phyloP scores from a whole-genome alignment of 2,888 invertebrate genomes.

The Heteromyza rotundicornis region DNA sequence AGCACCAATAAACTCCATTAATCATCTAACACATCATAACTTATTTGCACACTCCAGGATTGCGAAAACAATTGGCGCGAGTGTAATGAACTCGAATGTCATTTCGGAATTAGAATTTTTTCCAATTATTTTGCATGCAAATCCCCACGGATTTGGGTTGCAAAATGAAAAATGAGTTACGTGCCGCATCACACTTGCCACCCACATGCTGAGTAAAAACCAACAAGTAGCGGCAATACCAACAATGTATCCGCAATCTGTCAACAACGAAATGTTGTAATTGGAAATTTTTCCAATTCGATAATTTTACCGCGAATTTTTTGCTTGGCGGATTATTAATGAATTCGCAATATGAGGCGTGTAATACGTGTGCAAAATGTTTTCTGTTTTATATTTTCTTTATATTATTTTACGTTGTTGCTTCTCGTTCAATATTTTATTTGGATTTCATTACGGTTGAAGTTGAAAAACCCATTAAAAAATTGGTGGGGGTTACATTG shows the following conservation, averaged over 20 bases:
- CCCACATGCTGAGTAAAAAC: not conserved
- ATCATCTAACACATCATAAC: too few species aligned
- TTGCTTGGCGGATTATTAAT: conserved; percentile 16
- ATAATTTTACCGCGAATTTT: conserved; percentile 1
- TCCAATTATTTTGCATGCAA: conserved; percentile 5
- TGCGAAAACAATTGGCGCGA: not conserved
- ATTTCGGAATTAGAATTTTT: not conserved
- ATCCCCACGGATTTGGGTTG: conserved; percentile 7
- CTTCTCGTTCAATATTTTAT: too few species aligned
- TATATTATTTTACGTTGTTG: too few species aligned
- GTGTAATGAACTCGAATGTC: not conserved
- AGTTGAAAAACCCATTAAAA: conserved; percentile 1
- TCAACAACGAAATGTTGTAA: conserved; percentile 18
- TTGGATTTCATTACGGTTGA: conserved; percentile 1
- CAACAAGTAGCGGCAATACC: conserved; percentile 1
- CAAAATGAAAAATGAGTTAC: conserved; percentile 10
- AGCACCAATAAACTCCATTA: too few species aligned
- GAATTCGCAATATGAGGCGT: conserved; percentile 18
- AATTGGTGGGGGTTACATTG: not conserved
- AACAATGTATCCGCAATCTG: conserved; percentile 20
- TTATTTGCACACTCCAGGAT: too few species aligned
- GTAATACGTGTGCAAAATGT: conserved; percentile 14
- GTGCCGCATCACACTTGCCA: conserved; percentile 1
- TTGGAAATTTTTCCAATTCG: conserved; percentile 20
- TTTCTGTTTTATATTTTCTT: too few species aligned